Evolutionary conservation across 2,797 vertebrate genomes (phyloP).

Genomic region (Phoebastria nigripes): DNA sequence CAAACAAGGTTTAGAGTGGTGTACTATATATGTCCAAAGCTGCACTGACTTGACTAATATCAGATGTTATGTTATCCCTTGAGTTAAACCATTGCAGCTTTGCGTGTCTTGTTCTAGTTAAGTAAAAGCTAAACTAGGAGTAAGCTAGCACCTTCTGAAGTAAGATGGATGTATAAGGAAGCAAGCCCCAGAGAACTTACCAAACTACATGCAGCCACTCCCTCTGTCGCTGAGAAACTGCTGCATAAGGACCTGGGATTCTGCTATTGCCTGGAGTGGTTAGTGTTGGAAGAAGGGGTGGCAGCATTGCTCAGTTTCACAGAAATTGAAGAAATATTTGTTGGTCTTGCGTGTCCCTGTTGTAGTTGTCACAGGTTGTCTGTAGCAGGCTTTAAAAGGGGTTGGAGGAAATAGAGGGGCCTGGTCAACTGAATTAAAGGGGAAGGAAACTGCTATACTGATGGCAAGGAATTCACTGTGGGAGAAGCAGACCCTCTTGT

Average conservation of each 20-base stretch:
- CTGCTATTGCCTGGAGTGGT: neutral
- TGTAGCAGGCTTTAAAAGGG: neutral
- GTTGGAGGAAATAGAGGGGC: neutral
- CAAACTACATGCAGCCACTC: neutral
- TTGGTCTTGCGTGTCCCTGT: neutral
- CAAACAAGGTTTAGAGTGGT: neutral
- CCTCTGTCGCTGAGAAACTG: neutral
- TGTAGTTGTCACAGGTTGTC: neutral
- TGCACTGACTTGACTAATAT: too few relatives aligned
- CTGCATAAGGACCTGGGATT: neutral
- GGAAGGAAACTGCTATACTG: neutral
- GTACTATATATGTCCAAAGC: neutral
- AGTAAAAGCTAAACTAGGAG: neutral
- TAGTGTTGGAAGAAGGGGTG: neutral
- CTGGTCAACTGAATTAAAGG: neutral
- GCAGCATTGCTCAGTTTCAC: neutral
- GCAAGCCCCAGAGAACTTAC: neutral
- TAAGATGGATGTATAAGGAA: neutral
- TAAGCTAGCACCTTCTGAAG: neutral
- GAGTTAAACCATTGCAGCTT: neutral
- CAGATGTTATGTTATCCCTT: neutral
- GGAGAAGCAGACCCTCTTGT: neutral
- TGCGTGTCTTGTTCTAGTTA: neutral
- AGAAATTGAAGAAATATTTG: neutral
- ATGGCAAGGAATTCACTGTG: neutral